A percentile compares a stretch with the other conserved stretches of the same genome.
Evolutionary conservation across 2,797 vertebrate species (phyloP).

Genomic region (Triplophysa bombifrons): DNA sequence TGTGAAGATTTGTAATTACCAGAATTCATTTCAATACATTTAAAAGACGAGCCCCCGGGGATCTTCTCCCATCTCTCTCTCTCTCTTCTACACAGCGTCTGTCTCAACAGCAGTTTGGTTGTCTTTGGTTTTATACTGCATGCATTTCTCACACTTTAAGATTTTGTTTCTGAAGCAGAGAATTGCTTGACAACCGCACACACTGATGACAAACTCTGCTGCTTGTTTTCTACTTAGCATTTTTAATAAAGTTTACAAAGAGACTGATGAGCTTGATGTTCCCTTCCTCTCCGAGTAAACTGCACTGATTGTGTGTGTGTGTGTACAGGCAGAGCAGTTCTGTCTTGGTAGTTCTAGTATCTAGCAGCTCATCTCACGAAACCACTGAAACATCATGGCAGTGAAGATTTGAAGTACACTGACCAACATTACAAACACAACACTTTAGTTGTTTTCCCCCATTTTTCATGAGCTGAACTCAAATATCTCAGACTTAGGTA

Average conservation of each 20-base stretch:
- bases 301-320: constrained; percentile 53
- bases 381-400: no score
- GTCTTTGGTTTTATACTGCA: no score
- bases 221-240: not conserved
- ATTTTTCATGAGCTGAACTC: no score
- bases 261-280: constrained; percentile 63
- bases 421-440: no score
- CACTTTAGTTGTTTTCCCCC: no score
- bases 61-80: constrained; percentile 55
- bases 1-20: constrained; percentile 78
- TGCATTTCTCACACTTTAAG: no score
- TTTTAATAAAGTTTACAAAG: constrained; percentile 65
- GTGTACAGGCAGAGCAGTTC: not conserved
- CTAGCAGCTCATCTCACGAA: no score
- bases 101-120: no score
- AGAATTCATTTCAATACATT: constrained; percentile 83
- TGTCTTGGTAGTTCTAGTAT: no score
- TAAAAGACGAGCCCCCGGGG: constrained; percentile 71
- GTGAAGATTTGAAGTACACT: no score
- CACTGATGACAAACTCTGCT: not conserved
- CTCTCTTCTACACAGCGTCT: constrained; percentile 57
- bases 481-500: no score
- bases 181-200: not conserved
- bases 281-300: constrained; percentile 50
- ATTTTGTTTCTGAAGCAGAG: constrained; percentile 45